Conservation (phyloP, 2,797 vertebrate genomes). For the Macropus fuliginosus region DNA sequence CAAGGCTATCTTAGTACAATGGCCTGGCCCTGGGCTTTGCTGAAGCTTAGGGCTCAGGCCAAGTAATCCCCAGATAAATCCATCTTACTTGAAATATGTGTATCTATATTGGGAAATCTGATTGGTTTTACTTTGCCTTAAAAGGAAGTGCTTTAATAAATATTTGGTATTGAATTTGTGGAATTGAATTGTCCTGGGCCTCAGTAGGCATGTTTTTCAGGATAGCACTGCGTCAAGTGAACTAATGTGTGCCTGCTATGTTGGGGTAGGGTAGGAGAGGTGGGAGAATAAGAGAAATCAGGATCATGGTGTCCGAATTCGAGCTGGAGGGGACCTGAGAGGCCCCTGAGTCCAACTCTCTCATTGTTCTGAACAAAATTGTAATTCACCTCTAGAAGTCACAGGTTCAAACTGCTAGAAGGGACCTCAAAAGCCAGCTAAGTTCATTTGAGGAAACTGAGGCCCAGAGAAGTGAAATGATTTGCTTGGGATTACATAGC, state of each 20-base stretch:
- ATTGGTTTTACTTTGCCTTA: background rate
- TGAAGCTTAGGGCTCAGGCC: background rate
- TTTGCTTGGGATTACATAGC: background rate
- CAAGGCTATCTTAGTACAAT: constrained; percentile 16
- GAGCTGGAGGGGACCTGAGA: background rate
- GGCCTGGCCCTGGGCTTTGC: constrained; percentile 37
- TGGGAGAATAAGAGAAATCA: background rate
- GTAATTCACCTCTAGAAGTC: background rate
- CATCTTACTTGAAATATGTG: constrained; percentile 54
- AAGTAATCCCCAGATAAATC: constrained; percentile 9
- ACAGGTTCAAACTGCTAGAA: background rate
- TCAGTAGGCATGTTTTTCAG: constrained; percentile 24
- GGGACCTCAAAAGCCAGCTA: background rate
- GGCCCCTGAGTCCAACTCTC: background rate
- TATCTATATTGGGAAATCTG: background rate
- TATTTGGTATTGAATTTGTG: constrained; percentile 3
- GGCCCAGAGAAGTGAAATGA: background rate
- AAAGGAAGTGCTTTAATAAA: background rate
- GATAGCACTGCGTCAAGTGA: constrained; percentile 40
- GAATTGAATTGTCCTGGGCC: constrained; percentile 30
- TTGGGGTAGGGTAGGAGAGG: background rate
- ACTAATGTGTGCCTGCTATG: constrained; percentile 19
- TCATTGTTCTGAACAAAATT: background rate
- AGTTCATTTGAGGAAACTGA: background rate
- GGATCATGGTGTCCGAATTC: background rate